Evolutionary conservation across 1,140 invertebrate species (phyloP).

Genomic region (Phocides pigmalion): DNA sequence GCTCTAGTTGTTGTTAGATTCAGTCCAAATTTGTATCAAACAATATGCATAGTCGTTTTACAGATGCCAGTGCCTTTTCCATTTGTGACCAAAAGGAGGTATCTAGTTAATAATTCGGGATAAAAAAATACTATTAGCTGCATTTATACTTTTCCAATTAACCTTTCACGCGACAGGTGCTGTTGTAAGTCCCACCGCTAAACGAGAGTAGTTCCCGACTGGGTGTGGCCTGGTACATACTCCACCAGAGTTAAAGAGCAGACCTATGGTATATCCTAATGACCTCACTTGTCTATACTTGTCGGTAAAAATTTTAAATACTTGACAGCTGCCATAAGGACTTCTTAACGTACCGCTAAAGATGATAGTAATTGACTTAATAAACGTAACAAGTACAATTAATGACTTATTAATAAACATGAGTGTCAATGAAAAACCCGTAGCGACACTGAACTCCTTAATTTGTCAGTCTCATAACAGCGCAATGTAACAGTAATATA

Average conservation of each 20-base stretch:
- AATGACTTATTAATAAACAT: slow-evolving; percentile 29
- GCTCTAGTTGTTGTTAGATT: too few relatives aligned
- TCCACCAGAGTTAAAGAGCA: not conserved
- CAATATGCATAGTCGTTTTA: too few relatives aligned
- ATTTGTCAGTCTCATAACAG: slow-evolving; percentile 18
- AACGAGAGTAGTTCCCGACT: too few relatives aligned
- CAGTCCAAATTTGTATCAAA: too few relatives aligned
- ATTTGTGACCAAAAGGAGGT: too few relatives aligned
- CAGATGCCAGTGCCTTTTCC: too few relatives aligned
- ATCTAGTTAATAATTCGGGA: too few relatives aligned
- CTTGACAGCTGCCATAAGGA: slow-evolving; percentile 20
- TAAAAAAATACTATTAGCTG: too few relatives aligned
- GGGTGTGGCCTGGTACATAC: too few relatives aligned
- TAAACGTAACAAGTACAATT: slow-evolving; percentile 8
- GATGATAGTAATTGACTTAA: slow-evolving; percentile 21
- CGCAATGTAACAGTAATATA: slow-evolving; percentile 1
- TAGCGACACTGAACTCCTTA: slow-evolving; percentile 22
- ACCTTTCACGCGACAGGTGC: too few relatives aligned
- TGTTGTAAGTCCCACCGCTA: too few relatives aligned
- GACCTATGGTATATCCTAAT: not conserved
- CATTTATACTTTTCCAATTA: too few relatives aligned
- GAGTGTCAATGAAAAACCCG: slow-evolving; percentile 18
- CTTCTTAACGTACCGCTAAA: slow-evolving; percentile 15
- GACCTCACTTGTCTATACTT: not conserved
- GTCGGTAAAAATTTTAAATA: slow-evolving; percentile 16